Evolutionary conservation across 2,797 vertebrate species (phyloP).

Genomic region (Rousettus madagascariensis): DNA sequence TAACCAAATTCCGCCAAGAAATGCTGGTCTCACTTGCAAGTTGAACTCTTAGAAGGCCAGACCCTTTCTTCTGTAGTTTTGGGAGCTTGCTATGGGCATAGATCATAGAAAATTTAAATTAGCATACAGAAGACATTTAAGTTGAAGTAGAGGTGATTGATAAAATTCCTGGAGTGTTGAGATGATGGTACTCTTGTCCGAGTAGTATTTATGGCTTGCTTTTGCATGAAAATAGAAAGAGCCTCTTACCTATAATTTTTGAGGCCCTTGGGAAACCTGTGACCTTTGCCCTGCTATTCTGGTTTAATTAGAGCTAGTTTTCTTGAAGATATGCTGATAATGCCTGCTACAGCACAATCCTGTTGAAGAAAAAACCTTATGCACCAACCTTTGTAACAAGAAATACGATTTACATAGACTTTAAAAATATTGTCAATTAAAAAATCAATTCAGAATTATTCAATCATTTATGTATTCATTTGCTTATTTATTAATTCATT

Average conservation of each 20-base stretch:
- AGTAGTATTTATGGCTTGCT: not conserved
- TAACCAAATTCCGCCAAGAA: not conserved
- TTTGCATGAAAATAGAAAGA: not conserved
- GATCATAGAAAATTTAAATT: not conserved
- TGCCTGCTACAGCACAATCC: not conserved
- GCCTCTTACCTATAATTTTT: not conserved
- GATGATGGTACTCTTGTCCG: not conserved
- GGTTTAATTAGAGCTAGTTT: constrained; percentile 4
- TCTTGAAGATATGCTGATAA: not conserved
- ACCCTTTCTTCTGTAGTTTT: not conserved
- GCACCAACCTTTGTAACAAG: not conserved
- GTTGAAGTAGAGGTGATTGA: not conserved
- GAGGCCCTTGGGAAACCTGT: fast-evolving
- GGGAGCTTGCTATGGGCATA: not conserved
- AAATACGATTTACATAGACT: not conserved
- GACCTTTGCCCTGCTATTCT: not conserved
- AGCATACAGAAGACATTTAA: not conserved
- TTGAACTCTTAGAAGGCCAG: not conserved
- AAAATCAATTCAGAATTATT: not conserved
- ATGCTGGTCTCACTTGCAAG: not conserved
- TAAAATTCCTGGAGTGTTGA: not conserved
- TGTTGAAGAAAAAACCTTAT: not conserved
- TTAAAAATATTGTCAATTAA: not conserved
- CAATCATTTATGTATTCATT: not conserved
- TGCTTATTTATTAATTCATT: not conserved